These are phyloP conservation scores for Cisticola juncidis DNA, from an alignment of 2,113 vertebrate species.

Conservation along the genomic window DNA sequence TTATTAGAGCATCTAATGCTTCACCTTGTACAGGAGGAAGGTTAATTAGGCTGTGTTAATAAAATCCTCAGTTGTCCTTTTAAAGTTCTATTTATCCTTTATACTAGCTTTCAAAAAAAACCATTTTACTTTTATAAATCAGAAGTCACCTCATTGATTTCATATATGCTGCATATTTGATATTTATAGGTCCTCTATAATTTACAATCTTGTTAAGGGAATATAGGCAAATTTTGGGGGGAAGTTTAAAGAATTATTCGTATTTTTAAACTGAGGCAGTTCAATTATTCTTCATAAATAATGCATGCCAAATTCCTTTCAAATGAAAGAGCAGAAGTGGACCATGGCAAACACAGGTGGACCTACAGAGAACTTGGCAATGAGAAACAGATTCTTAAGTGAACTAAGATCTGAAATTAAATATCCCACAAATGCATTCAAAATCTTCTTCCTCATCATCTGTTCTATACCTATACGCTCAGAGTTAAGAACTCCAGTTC, in stretches of 20 bases:
- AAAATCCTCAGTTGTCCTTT: neutral
- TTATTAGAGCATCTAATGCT: neutral
- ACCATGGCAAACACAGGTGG: neutral
- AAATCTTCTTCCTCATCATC: neutral
- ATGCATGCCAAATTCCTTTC: neutral
- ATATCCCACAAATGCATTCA: neutral
- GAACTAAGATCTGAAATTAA: neutral
- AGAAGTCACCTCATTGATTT: neutral
- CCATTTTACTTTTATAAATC: neutral
- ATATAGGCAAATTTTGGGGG: neutral
- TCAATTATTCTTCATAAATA: neutral
- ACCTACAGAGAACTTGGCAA: neutral
- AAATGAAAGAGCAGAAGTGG: neutral
- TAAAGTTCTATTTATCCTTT: neutral
- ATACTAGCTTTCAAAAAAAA: neutral
- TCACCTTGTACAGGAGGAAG: slow-evolving; percentile 16
- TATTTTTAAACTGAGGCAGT: neutral
- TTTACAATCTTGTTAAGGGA: neutral
- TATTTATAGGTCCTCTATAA: neutral
- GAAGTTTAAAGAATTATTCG: slow-evolving; percentile 3
- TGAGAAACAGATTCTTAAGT: neutral
- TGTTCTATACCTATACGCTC: neutral
- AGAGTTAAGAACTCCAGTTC: neutral
- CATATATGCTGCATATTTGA: neutral
- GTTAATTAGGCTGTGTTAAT: slow-evolving; percentile 32